These are phyloP conservation scores for Paracentrotus lividus DNA, from an alignment of 53 echinoderm and acorn worm species.

Conservation along the genomic window DNA sequence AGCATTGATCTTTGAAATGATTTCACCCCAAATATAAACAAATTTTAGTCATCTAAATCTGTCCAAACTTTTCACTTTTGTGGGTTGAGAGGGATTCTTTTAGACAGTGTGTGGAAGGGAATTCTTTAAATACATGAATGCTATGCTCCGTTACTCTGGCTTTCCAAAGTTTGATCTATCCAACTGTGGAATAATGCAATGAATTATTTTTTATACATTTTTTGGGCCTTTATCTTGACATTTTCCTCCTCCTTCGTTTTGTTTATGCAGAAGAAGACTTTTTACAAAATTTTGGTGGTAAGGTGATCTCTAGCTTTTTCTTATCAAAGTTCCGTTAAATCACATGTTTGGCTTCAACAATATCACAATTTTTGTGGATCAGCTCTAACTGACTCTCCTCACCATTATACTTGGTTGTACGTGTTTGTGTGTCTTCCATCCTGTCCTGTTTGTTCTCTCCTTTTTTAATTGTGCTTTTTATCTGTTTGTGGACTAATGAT, in stretches of 20 bases:
- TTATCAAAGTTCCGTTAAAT: not conserved
- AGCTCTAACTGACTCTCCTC: not conserved
- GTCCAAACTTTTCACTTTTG: no score
- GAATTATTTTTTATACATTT: no score
- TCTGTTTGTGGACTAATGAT: not conserved
- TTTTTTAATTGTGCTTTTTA: not conserved
- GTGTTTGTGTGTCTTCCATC: not conserved
- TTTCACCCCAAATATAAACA: no score
- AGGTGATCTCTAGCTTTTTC: not conserved
- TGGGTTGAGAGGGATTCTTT: no score
- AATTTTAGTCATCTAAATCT: no score
- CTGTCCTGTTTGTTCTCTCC: not conserved
- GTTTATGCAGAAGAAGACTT: conserved; percentile 35
- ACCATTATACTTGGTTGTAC: not conserved
- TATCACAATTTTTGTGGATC: conserved; percentile 1
- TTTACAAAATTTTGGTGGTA: conserved; percentile 13
- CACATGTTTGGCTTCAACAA: not conserved
- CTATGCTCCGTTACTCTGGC: not conserved
- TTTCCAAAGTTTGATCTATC: not conserved
- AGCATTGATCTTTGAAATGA: no score
- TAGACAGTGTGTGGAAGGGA: no score
- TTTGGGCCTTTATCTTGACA: not conserved
- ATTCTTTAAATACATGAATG: not conserved
- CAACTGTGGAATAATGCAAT: not conserved
- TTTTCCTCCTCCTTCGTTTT: not conserved